phyloP scores from a whole-genome alignment of 2,888 invertebrate genomes.

The Rhimphoctona megacephalus region DNA sequence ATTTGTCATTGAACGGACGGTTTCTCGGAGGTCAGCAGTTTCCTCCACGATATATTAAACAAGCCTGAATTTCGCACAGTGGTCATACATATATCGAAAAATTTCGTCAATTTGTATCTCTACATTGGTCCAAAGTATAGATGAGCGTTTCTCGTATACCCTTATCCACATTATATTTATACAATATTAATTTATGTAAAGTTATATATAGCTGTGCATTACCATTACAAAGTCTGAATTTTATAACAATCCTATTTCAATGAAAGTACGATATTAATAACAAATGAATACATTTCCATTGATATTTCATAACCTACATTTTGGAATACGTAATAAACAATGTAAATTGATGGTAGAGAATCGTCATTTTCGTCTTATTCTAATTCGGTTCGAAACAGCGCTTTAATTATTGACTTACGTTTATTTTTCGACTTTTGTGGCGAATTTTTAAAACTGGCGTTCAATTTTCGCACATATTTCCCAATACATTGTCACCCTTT shows the following conservation, averaged over 20 bases:
- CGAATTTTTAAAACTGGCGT: not conserved
- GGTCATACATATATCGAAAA: slow-evolving; percentile 3
- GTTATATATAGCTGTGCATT: not conserved
- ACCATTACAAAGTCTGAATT: not conserved
- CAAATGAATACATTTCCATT: not conserved
- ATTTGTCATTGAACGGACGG: slow-evolving; percentile 61
- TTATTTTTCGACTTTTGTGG: not conserved
- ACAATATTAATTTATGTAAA: too few species aligned
- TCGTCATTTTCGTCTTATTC: not conserved
- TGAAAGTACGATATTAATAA: not conserved
- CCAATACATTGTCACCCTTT: too few species aligned
- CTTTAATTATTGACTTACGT: not conserved
- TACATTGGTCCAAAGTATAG: not conserved
- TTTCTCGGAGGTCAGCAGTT: slow-evolving; percentile 49
- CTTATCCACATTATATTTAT: not conserved
- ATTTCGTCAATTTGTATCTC: not conserved
- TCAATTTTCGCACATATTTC: too few species aligned
- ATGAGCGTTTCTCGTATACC: not conserved
- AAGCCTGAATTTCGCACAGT: not conserved
- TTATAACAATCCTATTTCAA: not conserved
- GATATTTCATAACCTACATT: not conserved
- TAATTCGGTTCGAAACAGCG: not conserved
- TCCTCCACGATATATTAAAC: slow-evolving; percentile 21
- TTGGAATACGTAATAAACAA: too few species aligned
- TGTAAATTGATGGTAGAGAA: too few species aligned